Evolutionary conservation across 2,113 vertebrate species (phyloP).

Genomic region (Hassar affinis): DNA sequence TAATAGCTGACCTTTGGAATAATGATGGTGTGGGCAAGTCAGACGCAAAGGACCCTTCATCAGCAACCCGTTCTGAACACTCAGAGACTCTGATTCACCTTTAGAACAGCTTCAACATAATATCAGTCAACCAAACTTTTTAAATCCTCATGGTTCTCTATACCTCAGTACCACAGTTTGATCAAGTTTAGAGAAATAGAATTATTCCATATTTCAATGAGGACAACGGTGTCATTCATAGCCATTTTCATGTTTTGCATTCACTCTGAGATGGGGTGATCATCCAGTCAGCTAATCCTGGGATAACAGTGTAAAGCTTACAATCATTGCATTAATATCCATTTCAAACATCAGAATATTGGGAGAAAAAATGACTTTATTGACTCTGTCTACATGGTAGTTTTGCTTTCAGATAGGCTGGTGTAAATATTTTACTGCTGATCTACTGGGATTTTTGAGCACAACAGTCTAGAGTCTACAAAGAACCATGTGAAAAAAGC

Average conservation of each 20-base stretch:
- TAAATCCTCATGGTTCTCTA: constrained; percentile 19
- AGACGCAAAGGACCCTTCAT: constrained; percentile 16
- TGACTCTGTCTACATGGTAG: too few species aligned
- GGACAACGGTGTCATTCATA: not conserved
- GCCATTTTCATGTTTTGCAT: not conserved
- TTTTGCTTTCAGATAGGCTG: not conserved
- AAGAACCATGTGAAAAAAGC: too few species aligned
- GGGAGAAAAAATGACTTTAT: too few species aligned
- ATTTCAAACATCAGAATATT: too few species aligned
- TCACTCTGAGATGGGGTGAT: not conserved
- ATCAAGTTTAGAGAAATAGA: not conserved
- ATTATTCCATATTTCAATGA: not conserved
- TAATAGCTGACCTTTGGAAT: constrained; percentile 46
- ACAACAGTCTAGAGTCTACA: too few species aligned
- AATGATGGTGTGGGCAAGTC: constrained; percentile 27
- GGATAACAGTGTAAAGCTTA: too few species aligned
- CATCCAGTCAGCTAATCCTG: not conserved
- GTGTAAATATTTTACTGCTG: too few species aligned
- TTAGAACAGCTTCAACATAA: not conserved
- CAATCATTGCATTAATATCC: too few species aligned
- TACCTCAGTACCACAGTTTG: not conserved
- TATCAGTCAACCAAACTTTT: constrained; percentile 27
- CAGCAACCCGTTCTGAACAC: not conserved
- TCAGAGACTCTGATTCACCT: constrained; percentile 27
- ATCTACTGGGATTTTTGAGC: too few species aligned